These are phyloP conservation scores for Cybosia mesomella DNA, from an alignment of 2,888 invertebrate species.

Conservation along the genomic window DNA sequence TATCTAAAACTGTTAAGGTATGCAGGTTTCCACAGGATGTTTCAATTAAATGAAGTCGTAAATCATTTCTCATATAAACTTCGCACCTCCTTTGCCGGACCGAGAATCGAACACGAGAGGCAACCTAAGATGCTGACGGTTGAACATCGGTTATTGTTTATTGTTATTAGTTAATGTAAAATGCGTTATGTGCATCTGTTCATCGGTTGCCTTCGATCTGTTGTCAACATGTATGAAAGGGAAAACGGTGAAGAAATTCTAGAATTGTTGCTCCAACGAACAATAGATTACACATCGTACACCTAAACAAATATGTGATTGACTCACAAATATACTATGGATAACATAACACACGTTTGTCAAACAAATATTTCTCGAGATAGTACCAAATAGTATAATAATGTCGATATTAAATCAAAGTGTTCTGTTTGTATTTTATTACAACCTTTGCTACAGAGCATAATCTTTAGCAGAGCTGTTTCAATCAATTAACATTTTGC, in stretches of 20 bases:
- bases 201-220: too few species aligned
- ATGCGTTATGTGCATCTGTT: too few species aligned
- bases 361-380: conserved; percentile 3
- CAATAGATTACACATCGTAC: conserved; percentile 9
- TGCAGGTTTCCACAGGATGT: neutral
- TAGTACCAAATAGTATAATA: neutral
- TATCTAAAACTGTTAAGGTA: neutral
- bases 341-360: neutral
- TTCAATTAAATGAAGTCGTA: neutral
- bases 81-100: neutral
- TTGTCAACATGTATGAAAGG: too few species aligned
- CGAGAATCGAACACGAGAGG: neutral
- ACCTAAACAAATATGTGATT: neutral
- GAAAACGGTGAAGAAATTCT: neutral
- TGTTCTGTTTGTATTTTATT: neutral
- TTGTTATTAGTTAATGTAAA: neutral
- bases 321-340: conserved; percentile 3
- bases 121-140: neutral
- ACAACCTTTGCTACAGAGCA: too few species aligned
- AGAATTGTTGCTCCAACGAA: neutral
- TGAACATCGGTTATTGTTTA: too few species aligned
- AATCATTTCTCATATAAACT: neutral
- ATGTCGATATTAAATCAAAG: neutral
- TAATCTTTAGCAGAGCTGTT: too few species aligned
- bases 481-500: too few species aligned